phyloP scores from a whole-genome alignment of 2,113 vertebrate genomes.

The Tenebrosternarchus preto region DNA sequence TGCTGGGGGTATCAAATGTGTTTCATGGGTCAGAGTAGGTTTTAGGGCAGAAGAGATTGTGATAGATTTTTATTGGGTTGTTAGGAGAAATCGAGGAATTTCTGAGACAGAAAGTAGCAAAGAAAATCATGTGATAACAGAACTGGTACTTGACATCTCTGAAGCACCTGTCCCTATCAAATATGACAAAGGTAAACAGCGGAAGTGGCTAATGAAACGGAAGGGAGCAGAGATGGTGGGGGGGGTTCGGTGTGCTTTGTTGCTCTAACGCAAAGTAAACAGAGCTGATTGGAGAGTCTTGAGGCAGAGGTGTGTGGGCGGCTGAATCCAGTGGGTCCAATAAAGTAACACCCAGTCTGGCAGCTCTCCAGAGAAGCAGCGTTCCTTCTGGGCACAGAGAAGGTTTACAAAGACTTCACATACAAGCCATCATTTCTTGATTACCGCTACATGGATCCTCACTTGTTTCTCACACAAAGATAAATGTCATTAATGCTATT shows the following conservation, averaged over 20 bases:
- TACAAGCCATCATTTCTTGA: conserved; percentile 11
- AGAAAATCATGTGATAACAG: neutral
- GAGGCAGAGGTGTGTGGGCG: conserved; percentile 32
- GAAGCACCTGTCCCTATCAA: neutral
- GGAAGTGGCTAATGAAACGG: conserved; percentile 12
- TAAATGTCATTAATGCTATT: conserved; percentile 6
- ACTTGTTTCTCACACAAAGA: neutral
- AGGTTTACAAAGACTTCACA: conserved; percentile 25
- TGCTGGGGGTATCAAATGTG: neutral
- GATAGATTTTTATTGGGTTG: neutral
- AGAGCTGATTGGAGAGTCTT: conserved; percentile 32
- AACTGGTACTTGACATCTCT: conserved; percentile 6
- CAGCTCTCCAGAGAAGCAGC: conserved; percentile 35
- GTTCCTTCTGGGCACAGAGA: conserved; percentile 4
- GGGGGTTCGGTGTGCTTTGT: conserved; percentile 22
- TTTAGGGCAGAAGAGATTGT: neutral
- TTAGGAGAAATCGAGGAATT: neutral
- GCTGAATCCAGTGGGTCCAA: conserved; percentile 37
- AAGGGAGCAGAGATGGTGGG: conserved; percentile 29
- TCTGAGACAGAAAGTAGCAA: neutral
- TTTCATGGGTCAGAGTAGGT: neutral
- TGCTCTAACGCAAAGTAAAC: conserved; percentile 25
- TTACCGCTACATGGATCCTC: neutral
- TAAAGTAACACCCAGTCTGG: conserved; percentile 45
- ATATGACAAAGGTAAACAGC: neutral